Percentiles rank a stretch among this genome's conserved stretches.
Evolutionary conservation across 2,888 invertebrate species (phyloP).

Genomic region (Chaitophorus viminalis): DNA sequence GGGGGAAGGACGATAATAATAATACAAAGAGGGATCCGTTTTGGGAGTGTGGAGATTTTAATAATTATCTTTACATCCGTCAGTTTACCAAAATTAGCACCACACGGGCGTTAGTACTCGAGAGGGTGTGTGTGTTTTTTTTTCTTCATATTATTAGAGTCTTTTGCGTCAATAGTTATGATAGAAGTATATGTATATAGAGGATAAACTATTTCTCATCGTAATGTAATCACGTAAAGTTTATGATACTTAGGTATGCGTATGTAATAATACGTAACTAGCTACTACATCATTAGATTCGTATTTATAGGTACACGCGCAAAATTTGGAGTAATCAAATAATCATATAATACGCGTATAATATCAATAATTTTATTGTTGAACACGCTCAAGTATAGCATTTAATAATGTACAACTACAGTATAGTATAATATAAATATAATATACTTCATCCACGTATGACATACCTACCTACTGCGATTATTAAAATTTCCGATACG

Average conservation of each 20-base stretch:
- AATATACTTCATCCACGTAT: no score
- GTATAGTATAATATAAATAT: no score
- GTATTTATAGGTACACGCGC: no score
- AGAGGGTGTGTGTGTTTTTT: conserved; percentile 52
- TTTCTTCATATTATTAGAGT: conserved; percentile 30
- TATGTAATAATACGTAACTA: background rate
- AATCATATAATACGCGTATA: no score
- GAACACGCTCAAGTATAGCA: no score
- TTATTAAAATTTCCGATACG: background rate
- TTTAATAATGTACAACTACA: no score
- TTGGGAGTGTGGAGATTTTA: conserved; percentile 60
- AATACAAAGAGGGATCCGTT: conserved; percentile 61
- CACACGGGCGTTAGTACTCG: conserved; percentile 9
- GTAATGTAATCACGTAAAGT: background rate
- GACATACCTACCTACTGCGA: background rate
- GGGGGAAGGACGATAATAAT: conserved; percentile 45
- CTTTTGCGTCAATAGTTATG: background rate
- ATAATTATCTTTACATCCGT: conserved; percentile 62
- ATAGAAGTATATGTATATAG: background rate
- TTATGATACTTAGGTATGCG: no score
- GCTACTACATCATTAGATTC: background rate
- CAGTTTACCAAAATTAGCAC: conserved; percentile 62
- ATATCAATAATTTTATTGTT: no score
- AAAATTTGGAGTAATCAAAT: no score
- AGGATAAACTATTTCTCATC: background rate